Base-by-base conservation (phyloP, 2,113 vertebrate species). In the Pseudopipra pipra region DNA sequence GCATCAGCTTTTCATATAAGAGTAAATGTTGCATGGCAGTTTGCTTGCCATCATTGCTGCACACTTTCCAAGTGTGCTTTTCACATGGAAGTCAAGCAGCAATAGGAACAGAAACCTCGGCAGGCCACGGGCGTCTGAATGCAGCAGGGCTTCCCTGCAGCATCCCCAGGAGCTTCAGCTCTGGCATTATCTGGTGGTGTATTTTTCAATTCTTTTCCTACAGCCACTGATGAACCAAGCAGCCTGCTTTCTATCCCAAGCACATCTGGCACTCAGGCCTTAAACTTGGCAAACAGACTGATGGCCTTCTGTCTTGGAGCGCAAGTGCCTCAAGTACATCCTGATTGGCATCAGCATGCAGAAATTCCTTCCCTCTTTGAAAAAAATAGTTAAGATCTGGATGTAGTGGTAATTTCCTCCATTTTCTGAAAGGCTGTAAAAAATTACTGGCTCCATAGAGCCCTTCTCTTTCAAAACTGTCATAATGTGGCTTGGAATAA, bases 401-500 rank as follows among this genome's bases (percentile, higher is more conserved):
- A 89, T 92, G 68, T 62, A 89, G 83, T 76, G 85, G 74, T 78
- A 87, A 96, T 96, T 95, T 92, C 76, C 92, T 92, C 76, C 68
- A 58, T 81, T 94, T 86, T 96, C 85, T 93, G 88, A 96, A 96
- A 95, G 70, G 93, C 92, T 93, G 85, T 83, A 74, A 93, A 93
- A 95, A 93, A 95, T 94, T 90, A 90, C 88, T 65, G 68, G 65
- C 56, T 94, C 88, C 52, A 51, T 14, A 67, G 66, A 96, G 83
- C 76, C 70, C 22, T 92, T 90, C 58, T 54, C 92, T 92, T 97
- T 96, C 76, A 95, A 93, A 94, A 90, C n/a, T 89, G 86, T 93
- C 90, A 95, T 90, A 92, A 95, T 93, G 87, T 94, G 90, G 79
- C 82, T 95, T 80, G 95, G 93, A 92, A 92, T 93, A 90, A 90